These are phyloP conservation scores for Kuschelorhynchus macadamiae DNA, from an alignment of 2,888 invertebrate genomes.

Conservation along the genomic window DNA sequence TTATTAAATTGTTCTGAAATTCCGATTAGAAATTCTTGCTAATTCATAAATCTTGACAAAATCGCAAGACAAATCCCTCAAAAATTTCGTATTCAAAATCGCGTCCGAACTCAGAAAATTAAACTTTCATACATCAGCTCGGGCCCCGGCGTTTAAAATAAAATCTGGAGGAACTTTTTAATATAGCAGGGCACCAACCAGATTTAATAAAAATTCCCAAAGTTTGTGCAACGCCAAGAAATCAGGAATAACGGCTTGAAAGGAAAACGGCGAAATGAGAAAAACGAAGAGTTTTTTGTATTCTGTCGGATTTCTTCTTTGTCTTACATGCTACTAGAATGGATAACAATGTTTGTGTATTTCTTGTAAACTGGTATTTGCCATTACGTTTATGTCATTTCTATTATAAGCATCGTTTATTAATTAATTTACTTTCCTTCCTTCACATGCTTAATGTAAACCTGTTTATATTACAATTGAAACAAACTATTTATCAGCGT, in stretches of 20 bases:
- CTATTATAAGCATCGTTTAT: too few relatives aligned
- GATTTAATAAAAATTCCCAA: constrained; percentile 50
- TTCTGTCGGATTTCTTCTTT: constrained; percentile 15
- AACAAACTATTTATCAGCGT: too few relatives aligned
- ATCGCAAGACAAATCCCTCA: constrained; percentile 22
- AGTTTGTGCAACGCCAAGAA: constrained; percentile 42
- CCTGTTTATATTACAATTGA: too few relatives aligned
- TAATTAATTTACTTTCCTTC: too few relatives aligned
- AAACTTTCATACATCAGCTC: constrained; percentile 44
- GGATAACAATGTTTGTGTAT: too few relatives aligned
- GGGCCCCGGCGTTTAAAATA: constrained; percentile 43
- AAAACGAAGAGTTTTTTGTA: constrained; percentile 19
- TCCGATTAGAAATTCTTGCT: constrained; percentile 8
- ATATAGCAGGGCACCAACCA: constrained; percentile 42
- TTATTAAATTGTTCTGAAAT: constrained; percentile 1
- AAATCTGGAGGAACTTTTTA: constrained; percentile 47
- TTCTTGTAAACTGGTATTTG: too few relatives aligned
- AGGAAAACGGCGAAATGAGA: constrained; percentile 22
- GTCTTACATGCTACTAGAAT: not conserved
- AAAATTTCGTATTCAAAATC: constrained; percentile 47
- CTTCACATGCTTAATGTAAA: too few relatives aligned
- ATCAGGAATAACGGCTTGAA: constrained; percentile 40
- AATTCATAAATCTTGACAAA: constrained; percentile 33
- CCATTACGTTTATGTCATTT: too few relatives aligned
- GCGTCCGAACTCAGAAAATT: constrained; percentile 37